A percentile compares a stretch with the other conserved stretches of the same genome.
Evolutionary conservation across 2,888 invertebrate genomes (phyloP).

Genomic region (Xanthostigma xanthostigma): DNA sequence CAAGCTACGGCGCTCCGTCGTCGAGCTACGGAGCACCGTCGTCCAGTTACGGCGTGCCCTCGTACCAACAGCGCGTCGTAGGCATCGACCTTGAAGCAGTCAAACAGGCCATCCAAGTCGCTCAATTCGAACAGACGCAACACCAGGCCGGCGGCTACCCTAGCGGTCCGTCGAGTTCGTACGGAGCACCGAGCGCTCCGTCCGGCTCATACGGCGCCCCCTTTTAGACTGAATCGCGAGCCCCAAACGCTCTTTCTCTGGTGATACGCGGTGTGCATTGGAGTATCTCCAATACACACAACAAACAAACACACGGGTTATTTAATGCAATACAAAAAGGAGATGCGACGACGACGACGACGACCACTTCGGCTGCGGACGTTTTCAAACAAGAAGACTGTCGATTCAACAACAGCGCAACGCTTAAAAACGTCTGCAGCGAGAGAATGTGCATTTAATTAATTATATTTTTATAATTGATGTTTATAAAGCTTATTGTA

Average conservation of each 20-base stretch:
- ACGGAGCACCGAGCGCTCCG: conserved; percentile 40
- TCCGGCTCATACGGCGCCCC: conserved; percentile 58
- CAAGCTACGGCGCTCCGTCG: conserved; percentile 39
- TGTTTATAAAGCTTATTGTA: neutral
- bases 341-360: too few relatives aligned
- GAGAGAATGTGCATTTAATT: neutral
- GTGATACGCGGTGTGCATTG: conserved; percentile 13
- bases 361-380: too few relatives aligned
- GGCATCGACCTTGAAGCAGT: conserved; percentile 76
- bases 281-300: conserved; percentile 19
- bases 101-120: conserved; percentile 56
- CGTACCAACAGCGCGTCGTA: conserved; percentile 47
- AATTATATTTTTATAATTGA: neutral
- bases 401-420: too few relatives aligned
- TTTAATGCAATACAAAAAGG: conserved; percentile 25
- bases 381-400: too few relatives aligned
- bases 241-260: conserved; percentile 17
- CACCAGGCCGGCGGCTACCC: conserved; percentile 30
- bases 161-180: conserved; percentile 28
- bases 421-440: too few relatives aligned
- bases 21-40: conserved; percentile 53
- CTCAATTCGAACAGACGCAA: conserved; percentile 16
- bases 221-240: conserved; percentile 20
- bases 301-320: conserved; percentile 23
- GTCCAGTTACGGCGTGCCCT: conserved; percentile 48